Evolutionary conservation across 2,888 invertebrate species (phyloP), one percentile per base, ranked within the genome.

Genomic region (Melinopterus prodromus): DNA sequence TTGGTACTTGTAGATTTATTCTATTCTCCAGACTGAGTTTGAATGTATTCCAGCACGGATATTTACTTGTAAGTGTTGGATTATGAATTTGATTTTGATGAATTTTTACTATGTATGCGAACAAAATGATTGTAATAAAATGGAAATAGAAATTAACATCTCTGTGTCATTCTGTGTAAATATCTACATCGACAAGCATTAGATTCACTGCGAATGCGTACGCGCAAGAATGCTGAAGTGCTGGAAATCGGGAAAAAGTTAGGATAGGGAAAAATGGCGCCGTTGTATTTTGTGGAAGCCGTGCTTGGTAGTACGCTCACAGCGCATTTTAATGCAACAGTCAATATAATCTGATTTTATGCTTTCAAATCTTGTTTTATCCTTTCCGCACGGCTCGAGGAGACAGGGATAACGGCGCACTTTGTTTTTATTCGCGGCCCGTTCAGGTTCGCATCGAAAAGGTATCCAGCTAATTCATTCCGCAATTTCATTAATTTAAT

Each of bases 401-500:
- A 53, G 53, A 53, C 53, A 53, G 53, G 53, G 53, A 53, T 53
- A 53, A 53, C 5, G 53, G 53, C 53, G 53, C 53, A 53, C 53
- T 53, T 53, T 53, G 53, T 53, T 53, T 53, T 53, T 53, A 53
- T 53, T 53, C 53, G 7, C 53, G 1, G 12, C 53, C 53, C 53
- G 53, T 53, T 12, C 53, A 53, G 53, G 53, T 53, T 53, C 53
- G 53, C 53, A 53, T 74, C 26, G 74, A 74, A n/a, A 37, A 36
- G 74, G 37, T n/a, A 37, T 36, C 36, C 9, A 15, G 37, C 74
- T 74, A 74, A 74, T 74, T 74, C 74, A 74, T 74, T 74, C 74
- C 14, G 74, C 36, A n/a, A 36, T 74, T 74, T 74, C 74, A 36
- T 74, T 74, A 74, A 74, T 74, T 37, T 35, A 35, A 26, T 74